Conservation (phyloP, 2,113 vertebrate genomes). For the Takifugu flavidus region DNA sequence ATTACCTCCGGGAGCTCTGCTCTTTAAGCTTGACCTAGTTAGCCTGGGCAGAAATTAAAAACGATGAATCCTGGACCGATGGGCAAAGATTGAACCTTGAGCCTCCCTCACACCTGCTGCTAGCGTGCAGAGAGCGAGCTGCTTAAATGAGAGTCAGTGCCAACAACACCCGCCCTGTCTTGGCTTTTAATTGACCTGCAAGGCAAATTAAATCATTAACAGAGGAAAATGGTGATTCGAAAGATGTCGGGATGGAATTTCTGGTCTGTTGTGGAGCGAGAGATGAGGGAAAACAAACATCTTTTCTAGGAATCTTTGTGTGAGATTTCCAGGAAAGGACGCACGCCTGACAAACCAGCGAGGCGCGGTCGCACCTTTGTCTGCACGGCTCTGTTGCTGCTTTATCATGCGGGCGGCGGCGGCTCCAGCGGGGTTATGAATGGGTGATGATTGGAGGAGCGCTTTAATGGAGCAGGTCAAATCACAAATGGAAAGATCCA, state of each 20-base stretch:
- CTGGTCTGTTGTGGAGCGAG: conserved; percentile 13
- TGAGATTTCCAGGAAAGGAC: too few relatives aligned
- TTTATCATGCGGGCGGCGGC: too few relatives aligned
- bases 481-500: too few relatives aligned
- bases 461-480: too few relatives aligned
- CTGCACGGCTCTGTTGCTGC: too few relatives aligned
- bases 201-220: conserved; percentile 38
- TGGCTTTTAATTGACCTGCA: conserved; percentile 9
- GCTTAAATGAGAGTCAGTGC: conserved; percentile 23
- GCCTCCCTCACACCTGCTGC: conserved; percentile 26
- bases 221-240: conserved; percentile 16
- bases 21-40: conserved; percentile 30
- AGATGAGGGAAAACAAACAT: background rate
- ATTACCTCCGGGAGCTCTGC: conserved; percentile 21
- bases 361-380: too few relatives aligned
- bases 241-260: conserved; percentile 46
- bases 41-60: conserved; percentile 13
- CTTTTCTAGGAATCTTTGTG: background rate
- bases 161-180: conserved; percentile 16
- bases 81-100: conserved; percentile 39
- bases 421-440: too few relatives aligned
- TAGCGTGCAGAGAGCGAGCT: conserved; percentile 38
- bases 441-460: too few relatives aligned
- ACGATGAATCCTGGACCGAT: conserved; percentile 47
- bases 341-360: too few relatives aligned